phyloP scores from a whole-genome alignment of 2,888 invertebrate species.

The Anticlea derivata region DNA sequence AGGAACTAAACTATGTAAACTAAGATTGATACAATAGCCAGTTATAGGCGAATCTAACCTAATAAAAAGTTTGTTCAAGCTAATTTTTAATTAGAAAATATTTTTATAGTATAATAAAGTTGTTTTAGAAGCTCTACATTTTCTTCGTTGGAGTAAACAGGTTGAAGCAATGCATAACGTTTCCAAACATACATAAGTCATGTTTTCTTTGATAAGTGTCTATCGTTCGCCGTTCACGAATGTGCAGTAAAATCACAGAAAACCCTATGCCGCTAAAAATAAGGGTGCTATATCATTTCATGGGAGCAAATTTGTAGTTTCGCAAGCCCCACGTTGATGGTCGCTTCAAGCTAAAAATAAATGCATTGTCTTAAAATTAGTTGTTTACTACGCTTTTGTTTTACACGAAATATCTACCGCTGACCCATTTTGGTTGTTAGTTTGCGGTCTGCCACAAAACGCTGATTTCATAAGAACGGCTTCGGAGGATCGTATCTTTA shows the following conservation, averaged over 20 bases:
- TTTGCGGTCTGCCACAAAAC: conserved; percentile 35
- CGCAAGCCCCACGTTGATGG: conserved; percentile 8
- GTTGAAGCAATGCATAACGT: background rate
- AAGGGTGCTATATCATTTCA: conserved; percentile 1
- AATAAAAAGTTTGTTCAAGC: no score
- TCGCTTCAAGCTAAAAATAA: conserved; percentile 38
- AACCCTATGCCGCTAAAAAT: background rate
- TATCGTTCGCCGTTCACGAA: conserved; percentile 3
- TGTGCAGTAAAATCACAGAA: background rate
- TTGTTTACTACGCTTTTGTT: conserved; percentile 33
- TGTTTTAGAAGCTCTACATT: background rate
- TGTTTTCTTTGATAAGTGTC: conserved; percentile 19
- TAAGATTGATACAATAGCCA: no score
- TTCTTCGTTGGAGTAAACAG: background rate
- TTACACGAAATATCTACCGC: conserved; percentile 38
- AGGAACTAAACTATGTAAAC: no score
- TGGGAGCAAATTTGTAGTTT: conserved; percentile 9
- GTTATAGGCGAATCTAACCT: no score
- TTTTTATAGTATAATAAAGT: no score
- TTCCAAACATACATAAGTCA: conserved; percentile 25
- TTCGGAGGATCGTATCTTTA: conserved; percentile 10
- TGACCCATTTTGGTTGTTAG: conserved; percentile 44
- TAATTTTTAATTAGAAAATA: no score
- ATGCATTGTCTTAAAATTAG: conserved; percentile 44
- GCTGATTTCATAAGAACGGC: conserved; percentile 28